A percentile compares a stretch with the other conserved stretches of the same genome.
phyloP scores from a whole-genome alignment of 2,113 vertebrate genomes.

The Gnathonemus echidnorhynchus region DNA sequence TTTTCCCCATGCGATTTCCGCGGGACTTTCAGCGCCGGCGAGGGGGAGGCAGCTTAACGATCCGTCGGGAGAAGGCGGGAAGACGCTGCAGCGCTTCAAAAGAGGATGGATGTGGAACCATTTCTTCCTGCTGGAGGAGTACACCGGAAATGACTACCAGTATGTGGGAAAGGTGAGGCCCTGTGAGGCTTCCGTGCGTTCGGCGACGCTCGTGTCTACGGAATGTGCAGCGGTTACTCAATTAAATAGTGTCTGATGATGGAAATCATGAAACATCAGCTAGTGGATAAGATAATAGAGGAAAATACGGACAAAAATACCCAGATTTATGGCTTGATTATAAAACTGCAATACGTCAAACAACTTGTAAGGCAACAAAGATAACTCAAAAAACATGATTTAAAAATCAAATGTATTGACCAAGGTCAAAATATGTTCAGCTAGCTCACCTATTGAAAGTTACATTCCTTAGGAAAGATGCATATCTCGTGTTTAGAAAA shows the following conservation, averaged over 20 bases:
- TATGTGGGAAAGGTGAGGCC: conserved; percentile 80
- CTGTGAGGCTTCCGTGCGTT: background rate
- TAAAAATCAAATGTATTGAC: background rate
- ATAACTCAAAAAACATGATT: background rate
- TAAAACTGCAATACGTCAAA: background rate
- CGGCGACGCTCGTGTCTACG: background rate
- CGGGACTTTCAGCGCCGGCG: conserved; percentile 13
- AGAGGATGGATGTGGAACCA: conserved; percentile 88
- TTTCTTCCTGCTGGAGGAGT: conserved; percentile 81
- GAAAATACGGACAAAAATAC: background rate
- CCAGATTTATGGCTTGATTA: background rate
- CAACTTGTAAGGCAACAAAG: background rate
- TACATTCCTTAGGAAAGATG: background rate
- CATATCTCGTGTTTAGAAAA: background rate
- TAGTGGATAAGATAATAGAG: background rate
- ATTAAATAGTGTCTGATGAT: background rate
- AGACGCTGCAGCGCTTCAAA: conserved; percentile 63
- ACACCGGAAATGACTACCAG: conserved; percentile 73
- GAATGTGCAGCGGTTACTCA: background rate
- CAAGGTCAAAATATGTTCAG: background rate
- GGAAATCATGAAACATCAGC: background rate
- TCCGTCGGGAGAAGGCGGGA: conserved; percentile 45
- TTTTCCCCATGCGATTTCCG: conserved; percentile 25
- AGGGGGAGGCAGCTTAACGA: conserved; percentile 17
- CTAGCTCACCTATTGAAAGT: background rate